Conservation (phyloP, 2,888 invertebrate species). For the Sympetrum striolatum region DNA sequence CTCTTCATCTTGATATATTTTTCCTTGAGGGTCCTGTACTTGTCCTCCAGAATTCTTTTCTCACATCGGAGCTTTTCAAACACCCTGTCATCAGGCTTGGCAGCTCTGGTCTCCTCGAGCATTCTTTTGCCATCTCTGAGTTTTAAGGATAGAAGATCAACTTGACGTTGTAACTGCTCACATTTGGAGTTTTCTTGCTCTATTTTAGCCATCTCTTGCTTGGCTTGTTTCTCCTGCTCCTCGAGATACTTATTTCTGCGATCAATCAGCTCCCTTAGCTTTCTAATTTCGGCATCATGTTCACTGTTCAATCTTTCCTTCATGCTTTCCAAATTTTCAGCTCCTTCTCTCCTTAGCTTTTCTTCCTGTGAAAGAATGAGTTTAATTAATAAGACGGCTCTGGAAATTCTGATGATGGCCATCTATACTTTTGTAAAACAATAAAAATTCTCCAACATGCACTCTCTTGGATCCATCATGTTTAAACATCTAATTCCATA, state of each 20-base stretch:
- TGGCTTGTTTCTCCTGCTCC: constrained; percentile 64
- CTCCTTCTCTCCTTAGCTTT: constrained; percentile 44
- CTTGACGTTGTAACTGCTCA: constrained; percentile 58
- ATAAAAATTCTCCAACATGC: not conserved
- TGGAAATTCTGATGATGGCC: not conserved
- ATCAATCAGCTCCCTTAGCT: constrained; percentile 43
- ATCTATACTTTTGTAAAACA: not conserved
- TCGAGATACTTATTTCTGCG: constrained; percentile 57
- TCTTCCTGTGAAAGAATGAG: constrained; percentile 65
- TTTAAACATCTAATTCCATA: no score
- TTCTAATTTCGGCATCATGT: constrained; percentile 48
- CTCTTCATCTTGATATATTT: constrained; percentile 81
- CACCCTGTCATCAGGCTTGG: constrained; percentile 52
- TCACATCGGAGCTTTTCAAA: constrained; percentile 74
- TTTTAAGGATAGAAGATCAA: constrained; percentile 59
- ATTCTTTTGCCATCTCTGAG: constrained; percentile 54
- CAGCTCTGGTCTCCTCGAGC: constrained; percentile 46
- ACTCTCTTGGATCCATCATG: no score
- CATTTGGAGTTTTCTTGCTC: constrained; percentile 54
- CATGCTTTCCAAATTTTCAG: constrained; percentile 67
- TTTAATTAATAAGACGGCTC: not conserved
- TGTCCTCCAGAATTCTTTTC: constrained; percentile 75
- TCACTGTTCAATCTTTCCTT: constrained; percentile 64
- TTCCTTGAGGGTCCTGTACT: constrained; percentile 80
- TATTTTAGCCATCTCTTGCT: constrained; percentile 57